Conservation (phyloP, 2,888 invertebrate genomes). For the Eupithecia vulgata region DNA sequence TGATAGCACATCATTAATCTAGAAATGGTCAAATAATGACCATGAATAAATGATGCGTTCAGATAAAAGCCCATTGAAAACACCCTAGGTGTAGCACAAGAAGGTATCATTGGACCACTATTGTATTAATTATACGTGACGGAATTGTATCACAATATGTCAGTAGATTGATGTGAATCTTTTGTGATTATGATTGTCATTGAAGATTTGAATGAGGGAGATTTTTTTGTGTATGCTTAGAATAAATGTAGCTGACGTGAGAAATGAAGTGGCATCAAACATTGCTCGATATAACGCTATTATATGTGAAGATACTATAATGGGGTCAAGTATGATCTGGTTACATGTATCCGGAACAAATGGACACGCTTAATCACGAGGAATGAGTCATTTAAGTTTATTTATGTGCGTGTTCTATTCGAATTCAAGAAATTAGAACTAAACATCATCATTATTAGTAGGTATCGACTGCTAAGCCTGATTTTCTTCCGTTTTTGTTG, state of each 20-base stretch:
- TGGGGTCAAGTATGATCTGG: conserved; percentile 15
- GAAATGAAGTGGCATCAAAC: conserved; percentile 34
- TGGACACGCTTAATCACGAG: background rate
- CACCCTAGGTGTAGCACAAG: conserved; percentile 58
- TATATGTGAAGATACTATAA: conserved; percentile 1
- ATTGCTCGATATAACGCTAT: conserved; percentile 1
- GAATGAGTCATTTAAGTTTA: background rate
- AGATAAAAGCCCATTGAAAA: conserved; percentile 56
- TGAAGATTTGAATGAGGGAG: conserved; percentile 39
- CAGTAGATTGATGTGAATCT: conserved; percentile 62
- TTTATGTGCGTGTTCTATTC: background rate
- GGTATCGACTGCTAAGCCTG: background rate
- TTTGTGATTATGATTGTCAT: conserved; percentile 46
- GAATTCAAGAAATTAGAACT: background rate
- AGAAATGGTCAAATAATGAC: conserved; percentile 84
- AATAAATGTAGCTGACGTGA: conserved; percentile 37
- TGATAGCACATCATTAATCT: conserved; percentile 78
- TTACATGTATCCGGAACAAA: background rate
- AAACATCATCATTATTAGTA: background rate
- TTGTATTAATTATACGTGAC: conserved; percentile 76
- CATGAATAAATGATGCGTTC: conserved; percentile 80
- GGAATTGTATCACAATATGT: conserved; percentile 77
- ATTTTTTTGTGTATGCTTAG: conserved; percentile 39
- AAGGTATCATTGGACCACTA: conserved; percentile 64
- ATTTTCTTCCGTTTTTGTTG: background rate